Evolutionary conservation across 2,113 vertebrate genomes (phyloP).

Genomic region (Dermatemys mawii): DNA sequence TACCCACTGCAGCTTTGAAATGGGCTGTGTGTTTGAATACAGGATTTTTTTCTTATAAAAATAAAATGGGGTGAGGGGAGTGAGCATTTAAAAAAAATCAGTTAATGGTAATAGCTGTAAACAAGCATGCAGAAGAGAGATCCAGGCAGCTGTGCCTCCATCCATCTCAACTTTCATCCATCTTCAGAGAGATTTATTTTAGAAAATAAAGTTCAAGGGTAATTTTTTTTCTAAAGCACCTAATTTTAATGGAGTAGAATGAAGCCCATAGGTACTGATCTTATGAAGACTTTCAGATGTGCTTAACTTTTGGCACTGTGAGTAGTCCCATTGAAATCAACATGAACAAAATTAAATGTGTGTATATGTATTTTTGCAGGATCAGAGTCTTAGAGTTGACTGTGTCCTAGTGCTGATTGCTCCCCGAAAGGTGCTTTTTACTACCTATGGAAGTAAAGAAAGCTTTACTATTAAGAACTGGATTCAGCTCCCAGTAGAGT

Average conservation of each 20-base stretch:
- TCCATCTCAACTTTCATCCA: neutral
- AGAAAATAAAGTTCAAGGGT: neutral
- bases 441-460: neutral
- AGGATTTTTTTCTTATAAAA: neutral
- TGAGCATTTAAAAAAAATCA: neutral
- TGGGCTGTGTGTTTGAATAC: neutral
- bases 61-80: neutral
- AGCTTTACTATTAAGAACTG: neutral
- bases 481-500: neutral
- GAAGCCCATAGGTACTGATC: neutral
- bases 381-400: neutral
- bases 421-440: neutral
- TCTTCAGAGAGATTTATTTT: slow-evolving; percentile 26
- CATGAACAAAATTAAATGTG: neutral
- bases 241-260: neutral
- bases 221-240: neutral
- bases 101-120: neutral
- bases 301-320: neutral
- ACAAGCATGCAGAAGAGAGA: slow-evolving; percentile 9
- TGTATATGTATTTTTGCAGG: neutral
- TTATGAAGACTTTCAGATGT: neutral
- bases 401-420: neutral
- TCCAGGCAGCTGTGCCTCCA: neutral
- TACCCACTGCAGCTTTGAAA: slow-evolving; percentile 42
- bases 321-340: neutral